A percentile compares a stretch with the other conserved stretches of the same genome.
Conservation (phyloP, 2,888 invertebrate species). For the Epinotia brunnichana region DNA sequence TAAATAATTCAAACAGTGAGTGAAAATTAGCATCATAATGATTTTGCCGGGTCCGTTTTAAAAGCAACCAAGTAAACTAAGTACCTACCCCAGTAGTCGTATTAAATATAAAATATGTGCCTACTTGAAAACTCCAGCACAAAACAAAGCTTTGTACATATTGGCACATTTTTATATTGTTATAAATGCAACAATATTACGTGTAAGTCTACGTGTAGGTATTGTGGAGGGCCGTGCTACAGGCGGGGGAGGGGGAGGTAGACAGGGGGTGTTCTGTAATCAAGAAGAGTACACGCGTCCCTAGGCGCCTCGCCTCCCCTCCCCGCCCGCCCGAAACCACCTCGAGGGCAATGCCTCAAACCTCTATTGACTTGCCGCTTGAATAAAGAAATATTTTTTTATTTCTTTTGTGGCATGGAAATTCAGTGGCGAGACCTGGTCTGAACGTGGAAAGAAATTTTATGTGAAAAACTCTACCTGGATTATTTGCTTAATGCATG, state of each 20-base stretch:
- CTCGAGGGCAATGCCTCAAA: slow-evolving; percentile 81
- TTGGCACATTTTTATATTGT: slow-evolving; percentile 34
- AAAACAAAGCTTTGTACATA: slow-evolving; percentile 18
- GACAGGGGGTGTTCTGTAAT: slow-evolving; percentile 76
- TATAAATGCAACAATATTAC: slow-evolving; percentile 39
- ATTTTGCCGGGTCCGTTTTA: too few relatives aligned
- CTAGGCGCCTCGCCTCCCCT: slow-evolving; percentile 68
- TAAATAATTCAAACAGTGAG: too few relatives aligned
- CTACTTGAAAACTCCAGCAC: background rate
- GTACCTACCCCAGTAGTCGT: background rate
- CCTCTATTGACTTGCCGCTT: slow-evolving; percentile 80
- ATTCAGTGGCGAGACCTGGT: slow-evolving; percentile 56
- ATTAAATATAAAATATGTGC: background rate
- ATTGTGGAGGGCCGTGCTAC: slow-evolving; percentile 64
- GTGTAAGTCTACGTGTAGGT: slow-evolving; percentile 73
- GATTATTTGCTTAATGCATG: slow-evolving; percentile 21
- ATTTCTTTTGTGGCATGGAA: slow-evolving; percentile 74
- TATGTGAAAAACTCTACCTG: slow-evolving; percentile 27
- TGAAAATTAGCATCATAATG: background rate
- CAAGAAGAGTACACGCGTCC: slow-evolving; percentile 84
- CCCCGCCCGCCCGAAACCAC: slow-evolving; percentile 58
- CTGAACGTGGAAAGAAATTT: slow-evolving; percentile 19
- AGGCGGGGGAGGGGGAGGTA: slow-evolving; percentile 55
- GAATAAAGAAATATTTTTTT: slow-evolving; percentile 73
- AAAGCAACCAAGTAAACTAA: too few relatives aligned